Evolutionary conservation across 1,140 invertebrate species (phyloP).

Genomic region (Latrodectus geometricus): DNA sequence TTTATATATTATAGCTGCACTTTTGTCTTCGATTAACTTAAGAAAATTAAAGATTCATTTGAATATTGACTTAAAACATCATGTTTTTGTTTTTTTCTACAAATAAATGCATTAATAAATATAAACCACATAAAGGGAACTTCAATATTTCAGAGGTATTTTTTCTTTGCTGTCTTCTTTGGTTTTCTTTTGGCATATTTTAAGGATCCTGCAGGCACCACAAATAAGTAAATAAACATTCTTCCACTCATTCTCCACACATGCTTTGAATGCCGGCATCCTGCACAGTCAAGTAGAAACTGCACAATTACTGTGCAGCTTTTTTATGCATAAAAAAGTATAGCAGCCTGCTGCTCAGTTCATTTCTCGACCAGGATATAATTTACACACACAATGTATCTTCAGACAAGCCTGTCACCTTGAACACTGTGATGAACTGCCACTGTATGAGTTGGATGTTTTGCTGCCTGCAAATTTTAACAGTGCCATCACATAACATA

Average conservation of each 20-base stretch:
- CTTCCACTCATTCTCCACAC: conserved; percentile 11
- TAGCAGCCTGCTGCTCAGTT: conserved; percentile 56
- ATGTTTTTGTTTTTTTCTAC: background rate
- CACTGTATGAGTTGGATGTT: conserved; percentile 57
- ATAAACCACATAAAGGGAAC: conserved; percentile 36
- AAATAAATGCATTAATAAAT: conserved; percentile 8
- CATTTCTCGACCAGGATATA: conserved; percentile 38
- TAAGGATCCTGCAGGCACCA: background rate
- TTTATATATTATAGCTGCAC: too few species aligned
- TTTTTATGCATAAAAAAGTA: conserved; percentile 41
- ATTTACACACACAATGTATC: conserved; percentile 8
- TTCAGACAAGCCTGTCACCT: conserved; percentile 61
- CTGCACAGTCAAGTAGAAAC: conserved; percentile 4
- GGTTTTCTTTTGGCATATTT: conserved; percentile 55
- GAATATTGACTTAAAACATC: too few species aligned
- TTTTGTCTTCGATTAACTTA: too few species aligned
- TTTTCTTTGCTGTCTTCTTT: conserved; percentile 34
- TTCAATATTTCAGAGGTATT: conserved; percentile 29
- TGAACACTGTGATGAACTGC: conserved; percentile 60
- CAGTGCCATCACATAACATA: conserved; percentile 20
- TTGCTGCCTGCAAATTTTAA: conserved; percentile 53
- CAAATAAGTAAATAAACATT: conserved; percentile 24
- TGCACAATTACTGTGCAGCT: conserved; percentile 32
- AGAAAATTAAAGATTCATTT: too few species aligned
- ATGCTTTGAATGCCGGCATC: conserved; percentile 49